Evolutionary conservation across 2,888 invertebrate species (phyloP).

Genomic region (Urechis unicinctus): DNA sequence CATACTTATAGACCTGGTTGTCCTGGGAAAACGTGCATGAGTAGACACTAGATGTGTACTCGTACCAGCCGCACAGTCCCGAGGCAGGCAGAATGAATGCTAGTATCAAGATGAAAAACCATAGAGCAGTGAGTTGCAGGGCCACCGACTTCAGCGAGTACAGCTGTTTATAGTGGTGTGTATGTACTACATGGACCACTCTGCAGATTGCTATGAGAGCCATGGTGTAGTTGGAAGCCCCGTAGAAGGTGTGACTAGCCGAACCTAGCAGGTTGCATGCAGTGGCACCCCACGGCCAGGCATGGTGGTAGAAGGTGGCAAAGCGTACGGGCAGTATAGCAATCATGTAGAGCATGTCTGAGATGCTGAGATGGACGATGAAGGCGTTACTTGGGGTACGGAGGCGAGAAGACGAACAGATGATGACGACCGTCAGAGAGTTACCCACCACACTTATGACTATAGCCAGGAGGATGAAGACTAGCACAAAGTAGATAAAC

Average conservation of each 20-base stretch:
- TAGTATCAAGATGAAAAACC: neutral
- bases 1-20: neutral
- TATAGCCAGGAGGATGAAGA: neutral
- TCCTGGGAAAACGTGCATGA: conserved; percentile 1
- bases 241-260: neutral
- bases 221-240: neutral
- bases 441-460: neutral
- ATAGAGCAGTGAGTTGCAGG: neutral
- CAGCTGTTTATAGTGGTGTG: neutral
- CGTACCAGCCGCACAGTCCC: neutral
- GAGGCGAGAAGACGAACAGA: neutral
- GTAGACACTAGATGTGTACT: neutral
- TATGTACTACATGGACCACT: neutral
- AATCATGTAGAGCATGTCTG: conserved; percentile 1
- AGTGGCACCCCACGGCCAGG: neutral
- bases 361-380: neutral
- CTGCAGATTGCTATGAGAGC: conserved; percentile 2
- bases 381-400: conserved; percentile 1
- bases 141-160: neutral
- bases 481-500: neutral
- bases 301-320: neutral
- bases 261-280: neutral
- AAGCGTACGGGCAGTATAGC: conserved; percentile 1
- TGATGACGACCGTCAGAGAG: neutral
- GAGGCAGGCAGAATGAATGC: neutral